Evolutionary conservation across 2,113 vertebrate species (phyloP).

Genomic region (Petaurus breviceps): DNA sequence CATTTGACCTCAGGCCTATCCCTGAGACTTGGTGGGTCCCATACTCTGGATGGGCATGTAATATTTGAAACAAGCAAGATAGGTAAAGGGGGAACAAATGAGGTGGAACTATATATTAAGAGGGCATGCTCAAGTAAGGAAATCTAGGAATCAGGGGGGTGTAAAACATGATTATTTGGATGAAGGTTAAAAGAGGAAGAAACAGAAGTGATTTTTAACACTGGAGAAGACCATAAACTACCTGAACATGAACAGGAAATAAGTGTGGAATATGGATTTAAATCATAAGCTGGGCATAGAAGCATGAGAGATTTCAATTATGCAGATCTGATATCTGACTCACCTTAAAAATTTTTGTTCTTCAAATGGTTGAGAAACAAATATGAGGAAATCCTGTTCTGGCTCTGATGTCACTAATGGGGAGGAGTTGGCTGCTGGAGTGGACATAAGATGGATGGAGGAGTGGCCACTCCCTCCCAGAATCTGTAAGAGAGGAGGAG

Average conservation of each 20-base stretch:
- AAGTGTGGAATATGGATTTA: background rate
- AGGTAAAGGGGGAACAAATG: background rate
- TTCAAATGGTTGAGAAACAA: background rate
- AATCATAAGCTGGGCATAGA: background rate
- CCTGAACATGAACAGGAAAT: background rate
- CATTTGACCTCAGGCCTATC: background rate
- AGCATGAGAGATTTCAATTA: background rate
- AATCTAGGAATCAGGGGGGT: background rate
- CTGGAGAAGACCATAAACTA: background rate
- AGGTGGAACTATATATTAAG: background rate
- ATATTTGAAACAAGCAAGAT: background rate
- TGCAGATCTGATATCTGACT: background rate
- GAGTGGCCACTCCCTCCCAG: background rate
- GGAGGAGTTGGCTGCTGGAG: background rate
- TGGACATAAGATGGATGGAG: background rate
- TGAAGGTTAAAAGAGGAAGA: background rate
- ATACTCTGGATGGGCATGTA: background rate
- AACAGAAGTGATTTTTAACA: background rate
- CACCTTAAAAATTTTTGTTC: background rate
- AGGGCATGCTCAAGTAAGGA: background rate
- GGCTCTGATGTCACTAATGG: background rate
- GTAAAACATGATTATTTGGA: background rate
- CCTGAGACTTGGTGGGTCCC: background rate
- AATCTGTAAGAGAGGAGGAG: background rate
- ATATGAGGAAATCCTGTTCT: background rate